Percentiles rank a stretch among this genome's conserved stretches.
phyloP scores from a whole-genome alignment of 2,113 vertebrate genomes.

The Rissa tridactyla region DNA sequence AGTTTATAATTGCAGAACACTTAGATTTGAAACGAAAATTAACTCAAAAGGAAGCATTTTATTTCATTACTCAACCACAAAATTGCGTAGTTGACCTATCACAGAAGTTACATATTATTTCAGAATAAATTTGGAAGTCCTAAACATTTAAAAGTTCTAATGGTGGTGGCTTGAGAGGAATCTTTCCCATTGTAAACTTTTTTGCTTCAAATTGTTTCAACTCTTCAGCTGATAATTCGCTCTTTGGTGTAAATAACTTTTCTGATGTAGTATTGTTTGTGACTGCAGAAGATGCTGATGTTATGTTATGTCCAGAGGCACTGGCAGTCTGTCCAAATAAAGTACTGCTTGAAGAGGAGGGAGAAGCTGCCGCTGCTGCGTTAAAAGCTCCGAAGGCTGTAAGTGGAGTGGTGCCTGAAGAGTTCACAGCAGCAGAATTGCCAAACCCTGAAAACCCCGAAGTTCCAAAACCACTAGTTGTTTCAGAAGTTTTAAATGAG shows the following conservation, averaged over 20 bases:
- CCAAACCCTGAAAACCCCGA: slow-evolving; percentile 64
- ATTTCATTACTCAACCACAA: background rate
- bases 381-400: slow-evolving; percentile 33
- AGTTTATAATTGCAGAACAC: background rate
- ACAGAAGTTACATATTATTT: background rate
- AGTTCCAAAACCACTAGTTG: slow-evolving; percentile 36
- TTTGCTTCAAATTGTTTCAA: slow-evolving; percentile 83
- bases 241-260: slow-evolving; percentile 79
- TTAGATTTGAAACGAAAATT: background rate
- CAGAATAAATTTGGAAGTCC: background rate
- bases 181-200: slow-evolving; percentile 82
- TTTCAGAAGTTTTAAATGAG: slow-evolving; percentile 68
- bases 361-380: background rate
- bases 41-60: background rate
- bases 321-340: slow-evolving; percentile 34
- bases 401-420: background rate
- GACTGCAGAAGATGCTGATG: background rate
- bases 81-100: background rate
- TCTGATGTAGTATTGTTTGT: background rate
- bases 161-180: slow-evolving; percentile 83
- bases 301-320: background rate
- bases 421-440: slow-evolving; percentile 3
- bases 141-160: slow-evolving; percentile 76
- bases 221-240: slow-evolving; percentile 82
- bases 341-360: background rate